Evolutionary conservation across 2,113 vertebrate genomes (phyloP).

Genomic region (rat (Rattus norvegicus)): GRCr8 NC_086019.1:163881001-163881500

Average conservation of each 20-base stretch:
- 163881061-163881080: not conserved
- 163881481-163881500: not conserved
- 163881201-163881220: not conserved
- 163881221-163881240: not conserved
- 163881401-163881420: not conserved
- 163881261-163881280: not conserved
- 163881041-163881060: not conserved
- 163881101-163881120: not conserved
- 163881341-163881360: not conserved
- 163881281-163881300: not conserved
- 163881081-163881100: not conserved
- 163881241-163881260: not conserved
- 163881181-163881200: not conserved
- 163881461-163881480: not conserved
- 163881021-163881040: not conserved
- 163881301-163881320: not conserved
- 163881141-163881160: not conserved
- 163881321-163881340: not conserved
- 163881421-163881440: not conserved
- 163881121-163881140: not conserved
- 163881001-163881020: not conserved
- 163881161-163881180: not conserved
- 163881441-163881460: not conserved
- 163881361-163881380: conserved; percentile 1
- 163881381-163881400: not conserved